A percentile compares a stretch with the other conserved stretches of the same genome.
Evolutionary conservation across 2,797 vertebrate species (phyloP).

Genomic region (Chiropotes sagulatus): DNA sequence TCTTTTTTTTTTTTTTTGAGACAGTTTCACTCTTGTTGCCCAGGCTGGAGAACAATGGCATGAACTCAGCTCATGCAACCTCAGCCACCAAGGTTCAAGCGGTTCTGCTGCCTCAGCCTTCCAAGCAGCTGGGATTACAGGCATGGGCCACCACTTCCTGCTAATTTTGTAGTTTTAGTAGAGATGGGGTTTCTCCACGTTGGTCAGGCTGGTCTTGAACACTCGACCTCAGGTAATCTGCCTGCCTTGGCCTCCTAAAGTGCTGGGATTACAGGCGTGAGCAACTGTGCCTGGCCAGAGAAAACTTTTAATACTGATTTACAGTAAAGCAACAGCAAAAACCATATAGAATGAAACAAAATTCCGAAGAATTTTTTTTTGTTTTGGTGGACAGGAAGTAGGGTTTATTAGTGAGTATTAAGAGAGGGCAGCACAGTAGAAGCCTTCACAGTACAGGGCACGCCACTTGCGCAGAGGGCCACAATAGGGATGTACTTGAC

Average conservation of each 20-base stretch:
- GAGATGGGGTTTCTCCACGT: neutral
- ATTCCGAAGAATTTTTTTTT: neutral
- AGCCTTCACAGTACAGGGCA: neutral
- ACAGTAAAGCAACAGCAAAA: neutral
- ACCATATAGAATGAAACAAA: neutral
- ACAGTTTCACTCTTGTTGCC: neutral
- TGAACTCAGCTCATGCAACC: neutral
- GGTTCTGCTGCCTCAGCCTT: neutral
- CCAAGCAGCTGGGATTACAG: neutral
- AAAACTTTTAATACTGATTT: neutral
- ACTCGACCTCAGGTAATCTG: neutral
- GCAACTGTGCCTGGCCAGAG: neutral
- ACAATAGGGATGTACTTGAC: neutral
- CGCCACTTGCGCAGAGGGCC: neutral
- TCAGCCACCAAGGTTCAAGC: neutral
- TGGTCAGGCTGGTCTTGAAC: neutral
- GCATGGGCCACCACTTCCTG: accelerated
- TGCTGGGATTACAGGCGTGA: neutral
- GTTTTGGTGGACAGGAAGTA: neutral
- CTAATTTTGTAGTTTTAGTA: neutral
- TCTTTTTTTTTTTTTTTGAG: neutral
- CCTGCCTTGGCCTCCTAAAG: neutral
- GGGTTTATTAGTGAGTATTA: neutral
- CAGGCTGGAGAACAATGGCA: neutral
- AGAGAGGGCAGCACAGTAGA: neutral